Conservation (phyloP, 2,888 invertebrate species). For the Drosophila neoperkinsi region DNA sequence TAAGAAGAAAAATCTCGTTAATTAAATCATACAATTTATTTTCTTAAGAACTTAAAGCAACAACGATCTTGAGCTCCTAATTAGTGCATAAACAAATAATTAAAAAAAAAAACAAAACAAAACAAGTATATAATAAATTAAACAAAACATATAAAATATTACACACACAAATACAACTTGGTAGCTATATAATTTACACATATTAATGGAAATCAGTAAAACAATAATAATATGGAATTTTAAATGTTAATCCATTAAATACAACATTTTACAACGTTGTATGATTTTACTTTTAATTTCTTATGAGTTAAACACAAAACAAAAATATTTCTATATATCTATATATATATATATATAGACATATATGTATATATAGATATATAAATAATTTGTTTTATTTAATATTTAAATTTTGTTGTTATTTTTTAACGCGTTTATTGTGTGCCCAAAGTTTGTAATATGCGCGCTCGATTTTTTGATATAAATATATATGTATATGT, state of each 20-base stretch:
- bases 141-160: conserved; percentile 35
- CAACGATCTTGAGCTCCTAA: conserved; percentile 82
- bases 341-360: conserved; percentile 25
- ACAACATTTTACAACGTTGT: conserved; percentile 46
- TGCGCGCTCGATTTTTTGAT: conserved; percentile 77
- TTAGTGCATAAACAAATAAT: conserved; percentile 73
- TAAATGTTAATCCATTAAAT: conserved; percentile 55
- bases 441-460: conserved; percentile 80
- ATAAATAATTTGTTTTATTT: conserved; percentile 75
- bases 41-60: conserved; percentile 75
- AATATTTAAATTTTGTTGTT: conserved; percentile 81
- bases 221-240: conserved; percentile 44
- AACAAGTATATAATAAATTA: conserved; percentile 27
- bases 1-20: conserved; percentile 63
- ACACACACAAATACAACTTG: conserved; percentile 55
- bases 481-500: conserved; percentile 72
- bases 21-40: conserved; percentile 61
- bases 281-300: conserved; percentile 50
- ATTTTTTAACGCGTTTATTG: conserved; percentile 73
- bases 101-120: conserved; percentile 9
- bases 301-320: conserved; percentile 35
- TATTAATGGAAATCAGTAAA: conserved; percentile 35
- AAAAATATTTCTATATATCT: conserved; percentile 19
- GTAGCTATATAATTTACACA: conserved; percentile 77
- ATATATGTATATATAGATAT: conserved; percentile 31